Base-by-base conservation (phyloP, 2,797 vertebrate species). In the Phalanger gymnotis region DNA sequence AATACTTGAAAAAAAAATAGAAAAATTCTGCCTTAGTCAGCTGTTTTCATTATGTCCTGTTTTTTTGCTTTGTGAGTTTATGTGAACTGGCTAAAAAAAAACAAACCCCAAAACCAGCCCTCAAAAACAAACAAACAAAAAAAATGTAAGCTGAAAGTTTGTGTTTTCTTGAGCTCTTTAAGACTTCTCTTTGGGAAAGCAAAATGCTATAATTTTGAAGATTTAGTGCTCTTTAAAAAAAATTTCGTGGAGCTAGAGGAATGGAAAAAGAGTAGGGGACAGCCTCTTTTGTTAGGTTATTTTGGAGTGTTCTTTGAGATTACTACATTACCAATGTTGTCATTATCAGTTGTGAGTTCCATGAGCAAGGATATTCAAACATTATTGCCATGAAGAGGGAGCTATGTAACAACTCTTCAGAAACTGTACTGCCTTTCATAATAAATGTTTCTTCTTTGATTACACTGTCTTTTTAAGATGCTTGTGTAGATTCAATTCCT, bases 401-500 rank as follows among this genome's bases (percentile, higher is more conserved):
- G 53, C 47, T 66, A 19, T 90, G 0, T 94, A 90, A 52, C 55
- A 92, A 7, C n/a, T 93, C 57, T 95, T 19, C 30, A 30, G 5
- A 54, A 53, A 81, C 92, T 54, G 54, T 96, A 87, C 92, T 91
- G 0, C 90, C 92, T 40, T 93, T 81, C 55, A 19, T 91, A 97
- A 53, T 97, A 95, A 92, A 98, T 95, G 95, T 95, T 97, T 95
- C 98, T 95, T 98, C 97, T 96, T 95, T 96, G 93, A 93, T 96
- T 93, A 95, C 95, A 93, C 92, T 90, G 92, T 95, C 96, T 97
- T 98, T 81, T 95, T 66, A 92, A 95, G 96, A 96, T 98, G 96
- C 97, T 96, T 96, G 93, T 95, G 95, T 92, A 94, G 94, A 97
- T 98, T 97, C 97, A 87, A 28, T 94, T 96, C 97, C 97, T 95